Evolutionary conservation across 1,140 invertebrate genomes (phyloP).

Genomic region (Chelonus insularis): DNA sequence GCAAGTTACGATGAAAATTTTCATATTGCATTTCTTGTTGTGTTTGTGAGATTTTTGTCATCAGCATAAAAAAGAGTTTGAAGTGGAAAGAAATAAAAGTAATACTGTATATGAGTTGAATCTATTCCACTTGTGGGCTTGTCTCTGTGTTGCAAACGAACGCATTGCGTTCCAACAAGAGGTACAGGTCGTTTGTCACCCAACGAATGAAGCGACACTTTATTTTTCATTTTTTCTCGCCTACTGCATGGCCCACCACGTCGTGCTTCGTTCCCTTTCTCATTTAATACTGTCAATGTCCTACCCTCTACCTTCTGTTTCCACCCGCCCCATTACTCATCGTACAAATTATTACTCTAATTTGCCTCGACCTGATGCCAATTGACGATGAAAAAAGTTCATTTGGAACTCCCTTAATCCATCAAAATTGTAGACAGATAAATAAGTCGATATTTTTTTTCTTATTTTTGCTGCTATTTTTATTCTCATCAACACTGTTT

Average conservation of each 20-base stretch:
- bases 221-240: slow-evolving; percentile 11
- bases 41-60: too few relatives aligned
- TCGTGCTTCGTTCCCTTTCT: slow-evolving; percentile 17
- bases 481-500: too few relatives aligned
- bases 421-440: too few relatives aligned
- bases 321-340: slow-evolving; percentile 25
- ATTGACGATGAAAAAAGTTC: not conserved
- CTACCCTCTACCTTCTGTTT: slow-evolving; percentile 23
- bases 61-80: too few relatives aligned
- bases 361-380: slow-evolving; percentile 13
- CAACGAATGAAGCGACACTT: slow-evolving; percentile 23
- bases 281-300: slow-evolving; percentile 28
- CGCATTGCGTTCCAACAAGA: not conserved
- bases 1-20: not conserved
- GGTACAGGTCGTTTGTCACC: slow-evolving; percentile 21
- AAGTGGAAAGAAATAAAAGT: too few relatives aligned
- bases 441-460: not conserved
- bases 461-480: not conserved
- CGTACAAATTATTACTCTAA: slow-evolving; percentile 28
- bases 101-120: too few relatives aligned
- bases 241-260: not conserved
- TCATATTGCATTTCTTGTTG: too few relatives aligned
- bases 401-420: too few relatives aligned
- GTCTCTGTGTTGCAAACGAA: not conserved
- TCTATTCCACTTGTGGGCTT: not conserved